Evolutionary conservation across 2,888 invertebrate genomes (phyloP).

Genomic region (Mechanitis mazaeus): DNA sequence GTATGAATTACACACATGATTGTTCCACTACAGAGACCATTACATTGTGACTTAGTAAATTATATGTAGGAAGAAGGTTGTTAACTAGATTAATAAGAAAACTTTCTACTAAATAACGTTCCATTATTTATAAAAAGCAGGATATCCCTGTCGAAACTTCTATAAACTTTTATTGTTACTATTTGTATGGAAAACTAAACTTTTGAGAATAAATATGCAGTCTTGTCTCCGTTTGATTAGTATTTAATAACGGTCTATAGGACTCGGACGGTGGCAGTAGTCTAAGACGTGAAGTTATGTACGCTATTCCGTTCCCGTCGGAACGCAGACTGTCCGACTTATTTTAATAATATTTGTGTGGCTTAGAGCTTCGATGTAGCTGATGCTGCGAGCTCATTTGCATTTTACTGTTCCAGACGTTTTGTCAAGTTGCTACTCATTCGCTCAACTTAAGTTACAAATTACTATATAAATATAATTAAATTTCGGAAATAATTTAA

Average conservation of each 20-base stretch:
- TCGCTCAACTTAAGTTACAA: no score
- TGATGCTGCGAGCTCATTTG: slow-evolving; percentile 7
- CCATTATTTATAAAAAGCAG: no score
- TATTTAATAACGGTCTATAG: slow-evolving; percentile 33
- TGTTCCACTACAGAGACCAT: slow-evolving; percentile 8
- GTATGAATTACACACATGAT: neutral
- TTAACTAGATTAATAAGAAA: no score
- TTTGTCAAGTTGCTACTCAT: slow-evolving; percentile 13
- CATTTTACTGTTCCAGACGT: slow-evolving; percentile 15
- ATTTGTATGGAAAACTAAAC: no score
- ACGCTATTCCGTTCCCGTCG: slow-evolving; percentile 35
- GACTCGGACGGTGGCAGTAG: slow-evolving; percentile 44
- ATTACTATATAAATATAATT: no score
- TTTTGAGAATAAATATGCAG: no score
- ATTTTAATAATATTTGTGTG: slow-evolving; percentile 38
- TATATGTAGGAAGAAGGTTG: no score
- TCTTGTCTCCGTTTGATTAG: no score
- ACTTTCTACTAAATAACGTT: no score
- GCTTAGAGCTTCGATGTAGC: slow-evolving; percentile 28
- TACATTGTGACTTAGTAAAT: neutral
- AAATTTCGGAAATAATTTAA: no score
- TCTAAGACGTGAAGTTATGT: slow-evolving; percentile 38
- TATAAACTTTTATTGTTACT: no score
- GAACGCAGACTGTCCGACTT: slow-evolving; percentile 30
- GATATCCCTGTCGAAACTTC: no score